Evolutionary conservation across 2,113 vertebrate species (phyloP).

Genomic region (Megalops atlanticus): DNA sequence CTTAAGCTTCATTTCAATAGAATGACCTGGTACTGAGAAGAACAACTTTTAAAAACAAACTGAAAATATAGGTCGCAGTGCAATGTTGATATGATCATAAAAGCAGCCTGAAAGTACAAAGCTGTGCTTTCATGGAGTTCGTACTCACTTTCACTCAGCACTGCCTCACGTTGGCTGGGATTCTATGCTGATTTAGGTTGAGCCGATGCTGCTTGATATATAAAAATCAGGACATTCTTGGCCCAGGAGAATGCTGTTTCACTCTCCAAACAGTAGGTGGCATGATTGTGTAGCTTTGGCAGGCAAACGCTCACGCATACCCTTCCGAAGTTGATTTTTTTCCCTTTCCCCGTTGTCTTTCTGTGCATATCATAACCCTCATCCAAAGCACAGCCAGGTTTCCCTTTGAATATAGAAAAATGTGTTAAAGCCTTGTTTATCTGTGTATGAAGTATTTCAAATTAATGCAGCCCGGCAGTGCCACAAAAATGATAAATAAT

Average conservation of each 20-base stretch:
- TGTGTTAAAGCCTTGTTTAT: neutral
- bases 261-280: constrained; percentile 16
- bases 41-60: neutral
- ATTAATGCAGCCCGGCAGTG: too few relatives aligned
- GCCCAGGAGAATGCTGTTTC: neutral
- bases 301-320: neutral
- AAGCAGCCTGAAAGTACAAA: neutral
- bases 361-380: neutral
- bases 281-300: constrained; percentile 27
- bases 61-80: neutral
- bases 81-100: neutral
- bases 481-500: too few relatives aligned
- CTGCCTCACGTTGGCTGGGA: neutral
- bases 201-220: neutral
- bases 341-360: neutral
- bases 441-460: too few relatives aligned
- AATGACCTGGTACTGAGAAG: neutral
- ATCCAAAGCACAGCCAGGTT: neutral
- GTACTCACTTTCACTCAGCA: too few relatives aligned
- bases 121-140: constrained; percentile 7
- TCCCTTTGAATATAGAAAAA: neutral
- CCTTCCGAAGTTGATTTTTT: neutral
- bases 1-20: constrained; percentile 1
- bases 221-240: too few relatives aligned
- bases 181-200: neutral